Conservation (phyloP, 92 coral and sea anemone species). For the Hydrozoanthus gracilis region DNA sequence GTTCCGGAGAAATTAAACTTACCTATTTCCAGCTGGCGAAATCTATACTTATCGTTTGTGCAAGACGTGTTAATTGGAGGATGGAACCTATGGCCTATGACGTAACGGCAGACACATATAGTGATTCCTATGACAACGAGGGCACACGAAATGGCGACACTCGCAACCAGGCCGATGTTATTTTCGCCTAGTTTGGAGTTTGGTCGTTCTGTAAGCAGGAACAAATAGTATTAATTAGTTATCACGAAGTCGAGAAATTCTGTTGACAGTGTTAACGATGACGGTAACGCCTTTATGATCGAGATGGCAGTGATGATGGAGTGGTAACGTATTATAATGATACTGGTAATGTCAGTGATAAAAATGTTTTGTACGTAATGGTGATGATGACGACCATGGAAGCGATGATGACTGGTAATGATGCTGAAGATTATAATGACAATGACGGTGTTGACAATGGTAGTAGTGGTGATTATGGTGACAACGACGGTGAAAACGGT, state of each 20-base stretch:
- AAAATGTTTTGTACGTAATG: too few relatives aligned
- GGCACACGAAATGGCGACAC: constrained; percentile 3
- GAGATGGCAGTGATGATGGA: too few relatives aligned
- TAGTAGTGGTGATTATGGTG: too few relatives aligned
- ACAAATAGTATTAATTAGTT: not conserved
- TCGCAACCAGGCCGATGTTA: not conserved
- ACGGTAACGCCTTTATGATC: too few relatives aligned
- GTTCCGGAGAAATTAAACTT: not conserved
- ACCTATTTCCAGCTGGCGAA: constrained; percentile 16
- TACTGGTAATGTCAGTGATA: too few relatives aligned
- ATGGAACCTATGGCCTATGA: not conserved
- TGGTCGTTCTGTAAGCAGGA: not conserved
- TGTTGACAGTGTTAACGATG: too few relatives aligned
- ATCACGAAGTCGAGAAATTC: too few relatives aligned
- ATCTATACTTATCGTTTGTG: not conserved
- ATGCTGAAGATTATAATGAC: too few relatives aligned
- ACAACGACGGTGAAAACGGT: too few relatives aligned
- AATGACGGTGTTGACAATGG: too few relatives aligned
- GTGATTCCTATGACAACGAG: constrained; percentile 11
- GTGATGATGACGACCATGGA: not conserved
- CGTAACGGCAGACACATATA: constrained; percentile 8
- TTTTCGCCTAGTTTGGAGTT: not conserved
- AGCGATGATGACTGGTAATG: not conserved
- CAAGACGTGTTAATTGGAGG: not conserved
- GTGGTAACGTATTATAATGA: too few relatives aligned